Conservation (phyloP, 2,888 invertebrate genomes). For the Drosophila nr. perissopoda region DNA sequence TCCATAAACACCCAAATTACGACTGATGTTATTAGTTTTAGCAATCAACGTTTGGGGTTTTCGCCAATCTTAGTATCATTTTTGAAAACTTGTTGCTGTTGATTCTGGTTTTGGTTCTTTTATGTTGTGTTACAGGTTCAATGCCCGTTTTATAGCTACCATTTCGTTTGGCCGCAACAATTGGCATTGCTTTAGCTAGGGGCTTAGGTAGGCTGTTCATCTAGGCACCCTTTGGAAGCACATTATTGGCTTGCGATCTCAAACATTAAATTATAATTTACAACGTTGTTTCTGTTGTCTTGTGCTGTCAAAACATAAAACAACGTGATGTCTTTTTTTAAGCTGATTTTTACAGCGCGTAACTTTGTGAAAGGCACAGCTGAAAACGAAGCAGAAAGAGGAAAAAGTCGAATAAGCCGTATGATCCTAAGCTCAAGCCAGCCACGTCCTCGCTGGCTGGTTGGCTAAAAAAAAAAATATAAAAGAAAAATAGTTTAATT, state of each 20-base stretch:
- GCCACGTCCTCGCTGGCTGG: constrained; percentile 25
- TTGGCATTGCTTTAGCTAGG: constrained; percentile 18
- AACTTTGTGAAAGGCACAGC: constrained; percentile 56
- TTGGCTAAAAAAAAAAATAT: constrained; percentile 4
- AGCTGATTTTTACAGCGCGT: constrained; percentile 76
- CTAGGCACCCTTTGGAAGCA: constrained; percentile 20
- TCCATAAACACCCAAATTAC: neutral
- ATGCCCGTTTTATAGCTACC: constrained; percentile 18
- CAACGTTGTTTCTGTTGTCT: constrained; percentile 73
- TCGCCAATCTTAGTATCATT: constrained; percentile 23
- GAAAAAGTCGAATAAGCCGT: neutral
- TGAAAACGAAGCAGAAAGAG: constrained; percentile 16
- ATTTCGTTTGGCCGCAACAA: constrained; percentile 10
- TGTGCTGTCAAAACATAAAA: constrained; percentile 69
- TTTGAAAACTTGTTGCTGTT: constrained; percentile 13
- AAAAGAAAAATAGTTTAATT: constrained; percentile 66
- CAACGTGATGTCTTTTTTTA: constrained; percentile 74
- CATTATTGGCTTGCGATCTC: constrained; percentile 67
- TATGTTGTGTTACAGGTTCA: constrained; percentile 41
- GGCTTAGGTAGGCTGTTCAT: constrained; percentile 23
- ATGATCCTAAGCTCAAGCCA: constrained; percentile 43
- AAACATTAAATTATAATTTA: constrained; percentile 82
- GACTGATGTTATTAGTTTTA: constrained; percentile 11
- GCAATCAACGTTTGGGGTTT: constrained; percentile 17
- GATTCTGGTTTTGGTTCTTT: constrained; percentile 10